Evolutionary conservation across 2,797 vertebrate species (phyloP).

Genomic region (Dendrocincla fuliginosa): DNA sequence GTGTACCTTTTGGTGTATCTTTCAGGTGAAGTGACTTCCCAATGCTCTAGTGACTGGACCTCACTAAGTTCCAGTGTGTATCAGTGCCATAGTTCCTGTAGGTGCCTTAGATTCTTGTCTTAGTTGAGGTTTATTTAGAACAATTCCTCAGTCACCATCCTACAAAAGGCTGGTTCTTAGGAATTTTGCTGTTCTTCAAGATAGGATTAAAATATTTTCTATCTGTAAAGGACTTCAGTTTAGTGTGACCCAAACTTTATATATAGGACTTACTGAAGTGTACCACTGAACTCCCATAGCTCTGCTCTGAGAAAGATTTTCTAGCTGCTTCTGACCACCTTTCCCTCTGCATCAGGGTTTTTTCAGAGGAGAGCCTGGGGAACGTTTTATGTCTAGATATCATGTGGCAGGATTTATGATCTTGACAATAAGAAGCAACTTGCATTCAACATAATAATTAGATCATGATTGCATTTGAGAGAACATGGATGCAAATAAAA

Average conservation of each 20-base stretch:
- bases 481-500: neutral
- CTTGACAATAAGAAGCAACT: neutral
- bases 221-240: neutral
- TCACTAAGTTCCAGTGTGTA: neutral
- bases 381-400: neutral
- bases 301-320: neutral
- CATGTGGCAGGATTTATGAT: neutral
- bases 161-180: neutral
- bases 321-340: neutral
- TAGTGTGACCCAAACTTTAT: neutral
- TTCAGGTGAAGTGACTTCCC: neutral
- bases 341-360: neutral
- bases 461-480: neutral
- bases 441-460: neutral
- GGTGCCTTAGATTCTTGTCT: neutral
- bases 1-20: neutral
- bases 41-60: neutral
- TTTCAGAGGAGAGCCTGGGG: neutral
- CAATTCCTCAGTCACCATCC: rapidly evolving
- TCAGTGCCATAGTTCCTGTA: neutral
- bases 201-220: neutral
- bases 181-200: neutral
- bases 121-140: neutral
- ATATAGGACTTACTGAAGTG: neutral
- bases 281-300: rapidly evolving